Base-by-base conservation (phyloP, 2,797 vertebrate genomes). In the Sebastes ruberrimus region DNA sequence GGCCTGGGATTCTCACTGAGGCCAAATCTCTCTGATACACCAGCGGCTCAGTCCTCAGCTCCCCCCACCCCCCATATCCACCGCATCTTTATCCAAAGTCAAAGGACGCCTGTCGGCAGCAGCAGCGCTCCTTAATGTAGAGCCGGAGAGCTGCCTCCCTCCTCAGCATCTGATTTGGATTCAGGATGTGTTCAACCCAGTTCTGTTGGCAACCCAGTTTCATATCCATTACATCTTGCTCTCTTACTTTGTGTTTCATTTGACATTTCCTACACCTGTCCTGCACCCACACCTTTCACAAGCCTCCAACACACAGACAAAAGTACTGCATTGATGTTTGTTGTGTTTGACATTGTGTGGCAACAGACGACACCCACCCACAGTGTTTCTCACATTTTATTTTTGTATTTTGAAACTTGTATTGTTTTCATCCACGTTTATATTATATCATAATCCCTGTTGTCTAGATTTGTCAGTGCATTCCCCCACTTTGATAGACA, bases 181-280 rank as follows among this genome's bases (percentile, higher is more conserved):
- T 86, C 86, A 81, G 62, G 33, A 71, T 35, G 78, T 35, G 9
- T 90, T 79, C 80, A 87, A 33, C 78, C 74, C 71, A 88, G 49
- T 78, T 89, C 30, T 86, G 71, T 76, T 78, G 79, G 83, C 85
- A 88, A 71, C 78, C 70, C 82, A 80, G 30, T 90, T 88, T 86
- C 69, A 87, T 72, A 80, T 85, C 70, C 32, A 81, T 86, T 84
- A 74, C 42, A 79, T 77, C 35, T 69, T 59, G 55, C 57, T 87
- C 42, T 64, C 71, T 59, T 71, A 78, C 78, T 82, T 71, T n/a
- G 6, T 66, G 60, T 84, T 85, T 81, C 66, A 85, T 81, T 82
- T 75, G 68, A 69, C 25, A 79, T 66, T 60, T 38, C 22, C 64
- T 67, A 52, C 46, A 71, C 68, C 52, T 53, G 52, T 53, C 52